Base-by-base conservation (phyloP, 2,888 invertebrate species). In the Altica lythri region DNA sequence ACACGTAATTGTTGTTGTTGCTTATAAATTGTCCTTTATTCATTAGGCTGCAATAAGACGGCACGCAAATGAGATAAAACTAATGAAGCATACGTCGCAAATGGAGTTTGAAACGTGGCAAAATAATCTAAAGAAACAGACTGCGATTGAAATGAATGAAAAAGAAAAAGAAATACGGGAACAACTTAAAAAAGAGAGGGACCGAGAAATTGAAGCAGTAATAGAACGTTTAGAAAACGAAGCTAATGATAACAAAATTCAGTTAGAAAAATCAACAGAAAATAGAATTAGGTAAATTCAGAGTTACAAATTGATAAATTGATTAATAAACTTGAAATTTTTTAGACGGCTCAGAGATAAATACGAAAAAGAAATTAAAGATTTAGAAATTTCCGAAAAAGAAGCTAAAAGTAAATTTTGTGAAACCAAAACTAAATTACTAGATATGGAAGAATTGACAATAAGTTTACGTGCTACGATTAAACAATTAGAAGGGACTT, bases 201-300 rank as follows among this genome's bases (percentile, higher is more conserved):
- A 92, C 74, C 83, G 81, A 38, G 90, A 91, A 77, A 89, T 91
- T 47, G 90, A 92, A 71, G 76, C 81, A 10, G 86, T 86, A 0
- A 87, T 89, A 42, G 85, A 84, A 64, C 81, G 84, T 53, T 78
- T 89, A 68, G 87, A 88, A 61, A 80, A 79, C 0, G 88, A 89
- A 68, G 83, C 85, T 0, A 81, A 81, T 42, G 79, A 81, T 1
- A 81, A 80, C 1, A 81, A 82, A 63, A 73, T 68, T 35, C 85
- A 85, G 55, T 69, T 85, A 43, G 86, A 88, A 64, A 82, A 84
- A n/a, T 81, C 81, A 1, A 77, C 78, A 9, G 82, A 83, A 63
- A 78, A 77, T 59, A 78, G 81, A 70, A 73, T 76, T 27, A 71
- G 67, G 72, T 72, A 51, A 52, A 43, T 17, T 16, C 2, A 34